These are phyloP conservation scores for Bombus cullumanus DNA, from an alignment of 1,140 invertebrate species.

Conservation along the genomic window DNA sequence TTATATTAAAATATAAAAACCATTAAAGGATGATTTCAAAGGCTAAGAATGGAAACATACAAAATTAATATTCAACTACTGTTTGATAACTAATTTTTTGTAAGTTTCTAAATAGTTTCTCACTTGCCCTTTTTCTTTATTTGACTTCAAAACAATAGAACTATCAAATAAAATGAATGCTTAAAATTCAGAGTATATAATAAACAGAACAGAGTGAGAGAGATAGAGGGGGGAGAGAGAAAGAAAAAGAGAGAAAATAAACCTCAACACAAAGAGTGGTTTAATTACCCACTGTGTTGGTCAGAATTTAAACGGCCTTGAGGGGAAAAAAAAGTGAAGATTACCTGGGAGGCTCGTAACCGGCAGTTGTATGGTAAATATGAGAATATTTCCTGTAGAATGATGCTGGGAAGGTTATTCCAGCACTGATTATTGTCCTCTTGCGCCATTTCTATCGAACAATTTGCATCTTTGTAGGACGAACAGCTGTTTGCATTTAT, in stretches of 20 bases:
- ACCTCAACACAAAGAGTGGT: slow-evolving; percentile 5
- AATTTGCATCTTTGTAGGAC: slow-evolving; percentile 63
- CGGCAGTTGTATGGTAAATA: slow-evolving; percentile 84
- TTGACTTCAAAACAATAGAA: background rate
- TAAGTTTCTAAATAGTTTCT: background rate
- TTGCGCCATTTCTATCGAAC: slow-evolving; percentile 70
- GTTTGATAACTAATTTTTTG: no score
- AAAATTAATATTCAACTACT: background rate
- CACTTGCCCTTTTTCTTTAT: background rate
- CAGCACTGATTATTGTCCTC: slow-evolving; percentile 77
- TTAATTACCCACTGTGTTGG: slow-evolving; percentile 42
- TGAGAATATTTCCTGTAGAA: slow-evolving; percentile 86
- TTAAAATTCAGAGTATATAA: background rate
- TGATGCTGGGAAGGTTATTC: slow-evolving; percentile 85
- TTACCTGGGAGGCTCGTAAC: slow-evolving; percentile 84
- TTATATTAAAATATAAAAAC: background rate
- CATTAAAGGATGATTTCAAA: no score
- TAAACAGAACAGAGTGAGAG: background rate
- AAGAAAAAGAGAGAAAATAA: background rate
- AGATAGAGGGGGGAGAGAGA: background rate
- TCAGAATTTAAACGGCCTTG: slow-evolving; percentile 41
- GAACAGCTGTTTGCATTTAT: slow-evolving; percentile 77
- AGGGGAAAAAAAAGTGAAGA: slow-evolving; percentile 27
- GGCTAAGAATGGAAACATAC: background rate
- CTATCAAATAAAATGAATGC: background rate